Base-by-base conservation (phyloP, 2,113 vertebrate genomes). In the Mionectes macconnelli region DNA sequence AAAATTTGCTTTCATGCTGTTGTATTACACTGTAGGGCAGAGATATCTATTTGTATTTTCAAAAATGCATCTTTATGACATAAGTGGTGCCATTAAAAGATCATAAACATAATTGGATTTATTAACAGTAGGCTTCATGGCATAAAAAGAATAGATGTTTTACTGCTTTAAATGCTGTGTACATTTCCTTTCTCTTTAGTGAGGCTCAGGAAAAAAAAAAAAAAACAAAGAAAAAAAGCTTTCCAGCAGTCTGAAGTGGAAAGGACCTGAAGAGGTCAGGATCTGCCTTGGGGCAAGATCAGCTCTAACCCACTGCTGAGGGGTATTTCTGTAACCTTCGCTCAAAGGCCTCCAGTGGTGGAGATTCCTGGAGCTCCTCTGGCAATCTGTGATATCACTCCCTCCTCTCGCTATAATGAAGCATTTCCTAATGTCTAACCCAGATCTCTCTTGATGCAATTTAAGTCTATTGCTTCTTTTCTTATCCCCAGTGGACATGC, bases 21-120 rank as follows among this genome's bases (percentile, higher is more conserved):
- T 89, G 69, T 91, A 72, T 89, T 92, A 39, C 45, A 66, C 74
- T 91, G 66, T 79, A 80, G 82, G 82, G 78, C 63, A 91, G 59
- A 91, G 66, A 55, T 76, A 85, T 39, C 95, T 94, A 69, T 90
- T 96, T 89, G 24, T 85, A 23, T 93, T 94, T 93, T 85, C 72
- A 31, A 40, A 85, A 59, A 85, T 59, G 63, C 39, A 55, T 94
- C 74, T 96, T 89, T 93, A 89, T 89, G 86, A 84, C 49, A 69
- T 87, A 89, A 93, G 40, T 66, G 88, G n/a, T 85, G 82, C 93
- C 74, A 85, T 92, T 97, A 95, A 93, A 93, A 84, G 81, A 87
- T 77, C 42, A 2, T 93, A 93, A 94, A 94, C 59, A 11, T 96
- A 91, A 94, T 93, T 89, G 87, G 62, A 91, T 94, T 95, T 96